phyloP scores from a whole-genome alignment of 1,140 invertebrate species.

The Scylla paramamosain region DNA sequence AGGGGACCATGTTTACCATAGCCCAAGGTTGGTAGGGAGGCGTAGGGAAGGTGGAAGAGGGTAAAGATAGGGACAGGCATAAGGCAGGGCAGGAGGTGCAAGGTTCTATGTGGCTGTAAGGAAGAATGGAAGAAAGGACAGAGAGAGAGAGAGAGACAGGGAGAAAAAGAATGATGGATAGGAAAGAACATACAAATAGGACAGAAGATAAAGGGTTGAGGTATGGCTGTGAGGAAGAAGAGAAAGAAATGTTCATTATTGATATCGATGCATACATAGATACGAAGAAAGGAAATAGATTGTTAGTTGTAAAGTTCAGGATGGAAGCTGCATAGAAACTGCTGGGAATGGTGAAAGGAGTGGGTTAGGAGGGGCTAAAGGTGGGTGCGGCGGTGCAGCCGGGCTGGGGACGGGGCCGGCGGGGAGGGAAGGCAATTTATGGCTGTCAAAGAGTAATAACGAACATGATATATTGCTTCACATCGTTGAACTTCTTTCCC shows the following conservation, averaged over 20 bases:
- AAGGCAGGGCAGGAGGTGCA: background rate
- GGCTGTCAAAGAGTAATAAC: constrained; percentile 22
- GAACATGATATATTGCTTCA: constrained; percentile 5
- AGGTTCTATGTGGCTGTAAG: background rate
- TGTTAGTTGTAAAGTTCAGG: no score
- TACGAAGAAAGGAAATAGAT: no score
- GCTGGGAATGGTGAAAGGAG: background rate
- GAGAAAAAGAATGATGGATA: background rate
- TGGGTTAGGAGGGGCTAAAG: background rate
- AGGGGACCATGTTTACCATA: constrained; percentile 11
- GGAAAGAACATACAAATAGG: no score
- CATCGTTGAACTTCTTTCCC: background rate
- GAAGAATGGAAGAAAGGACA: background rate
- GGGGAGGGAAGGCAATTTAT: background rate
- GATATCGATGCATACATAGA: no score
- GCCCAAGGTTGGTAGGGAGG: background rate
- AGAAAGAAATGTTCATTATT: background rate
- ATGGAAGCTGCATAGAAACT: background rate
- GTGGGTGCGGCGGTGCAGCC: background rate
- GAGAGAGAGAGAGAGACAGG: background rate
- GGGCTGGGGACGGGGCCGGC: background rate
- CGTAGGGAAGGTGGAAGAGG: background rate
- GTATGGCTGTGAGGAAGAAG: background rate
- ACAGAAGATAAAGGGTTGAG: background rate
- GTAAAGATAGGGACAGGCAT: background rate